Base-by-base conservation (phyloP, 2,888 invertebrate genomes). In the Coelinius sp. region DNA sequence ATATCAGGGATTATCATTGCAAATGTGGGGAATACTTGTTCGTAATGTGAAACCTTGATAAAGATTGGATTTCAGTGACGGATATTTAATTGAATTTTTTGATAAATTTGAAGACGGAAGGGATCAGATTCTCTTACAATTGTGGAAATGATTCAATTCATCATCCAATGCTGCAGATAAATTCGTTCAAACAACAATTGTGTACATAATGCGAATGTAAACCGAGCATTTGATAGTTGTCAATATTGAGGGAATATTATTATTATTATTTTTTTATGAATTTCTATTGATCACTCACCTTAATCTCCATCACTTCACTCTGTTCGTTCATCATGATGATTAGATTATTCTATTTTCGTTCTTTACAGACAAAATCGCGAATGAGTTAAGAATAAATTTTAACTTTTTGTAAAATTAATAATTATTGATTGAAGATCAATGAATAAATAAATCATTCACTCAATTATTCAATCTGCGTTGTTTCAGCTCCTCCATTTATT, bases 301-400 rank as follows among this genome's bases (percentile, higher is more conserved):
- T 67, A 31, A 67, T 67, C 22, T 67, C 67, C 49, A 49, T n/a
- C 10, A 22, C 53, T 35, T 53, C 67, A 10, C 31, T 35, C 17
- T 52, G 31, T 20, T 67, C 53, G 53, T 53, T 67, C 53, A 53
- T 67, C 52, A 53, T 67, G 4, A 8, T 10, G 46, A 49, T 49
- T 49, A 49, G 17, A 49, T 49, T 49, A 49, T 27, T 53, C 52
- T 35, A 7, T 4, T 49, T 20, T 31, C 8, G 4, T 20, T 49
- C 20, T 49, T 8, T 8, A 17, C 46, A 49, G 31, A n/a, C 49
- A 25, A 66, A 66, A 46, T n/a, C n/a, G n/a, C n/a, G n/a, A 31
- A 35, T 49, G 0, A n/a, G 25, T 44, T 0, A 0, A 10, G 12
- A 49, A 49, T 8, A 12, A 31, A 27, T 12, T 35, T 22, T 17